A percentile compares a stretch with the other conserved stretches of the same genome.
Conservation (phyloP, 2,797 vertebrate genomes). For the Eulemur mongoz region DNA sequence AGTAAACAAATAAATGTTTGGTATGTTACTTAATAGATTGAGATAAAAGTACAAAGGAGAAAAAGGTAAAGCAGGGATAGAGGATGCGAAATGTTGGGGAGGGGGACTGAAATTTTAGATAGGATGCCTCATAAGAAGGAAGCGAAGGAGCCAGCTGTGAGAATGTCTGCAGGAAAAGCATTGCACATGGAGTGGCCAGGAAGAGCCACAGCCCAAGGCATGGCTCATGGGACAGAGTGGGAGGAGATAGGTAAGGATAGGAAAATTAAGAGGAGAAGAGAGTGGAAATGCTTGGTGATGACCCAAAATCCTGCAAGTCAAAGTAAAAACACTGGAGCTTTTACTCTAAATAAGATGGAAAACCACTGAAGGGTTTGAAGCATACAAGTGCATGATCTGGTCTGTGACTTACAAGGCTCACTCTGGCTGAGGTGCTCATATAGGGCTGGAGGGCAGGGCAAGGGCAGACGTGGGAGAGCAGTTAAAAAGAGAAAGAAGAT, state of each 20-base stretch:
- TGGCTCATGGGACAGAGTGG: background rate
- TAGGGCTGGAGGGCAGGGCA: background rate
- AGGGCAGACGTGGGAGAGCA: background rate
- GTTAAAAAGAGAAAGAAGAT: background rate
- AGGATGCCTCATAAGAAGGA: background rate
- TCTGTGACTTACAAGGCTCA: background rate
- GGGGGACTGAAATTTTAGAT: background rate
- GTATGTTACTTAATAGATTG: background rate
- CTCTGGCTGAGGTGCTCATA: background rate
- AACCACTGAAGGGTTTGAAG: background rate
- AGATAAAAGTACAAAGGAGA: background rate
- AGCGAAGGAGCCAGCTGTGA: background rate
- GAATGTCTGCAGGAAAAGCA: background rate
- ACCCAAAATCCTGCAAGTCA: background rate
- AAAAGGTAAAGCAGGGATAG: background rate
- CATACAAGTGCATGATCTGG: background rate
- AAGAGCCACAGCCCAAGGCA: background rate
- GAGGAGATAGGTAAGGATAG: background rate
- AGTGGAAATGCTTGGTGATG: background rate
- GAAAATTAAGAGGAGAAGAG: background rate
- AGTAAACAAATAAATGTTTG: background rate
- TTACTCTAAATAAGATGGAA: background rate
- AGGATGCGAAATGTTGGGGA: background rate
- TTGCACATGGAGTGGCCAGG: background rate
- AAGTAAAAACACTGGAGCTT: background rate